Conservation (phyloP, 1,140 invertebrate species). For the Parapsyche elsis region DNA sequence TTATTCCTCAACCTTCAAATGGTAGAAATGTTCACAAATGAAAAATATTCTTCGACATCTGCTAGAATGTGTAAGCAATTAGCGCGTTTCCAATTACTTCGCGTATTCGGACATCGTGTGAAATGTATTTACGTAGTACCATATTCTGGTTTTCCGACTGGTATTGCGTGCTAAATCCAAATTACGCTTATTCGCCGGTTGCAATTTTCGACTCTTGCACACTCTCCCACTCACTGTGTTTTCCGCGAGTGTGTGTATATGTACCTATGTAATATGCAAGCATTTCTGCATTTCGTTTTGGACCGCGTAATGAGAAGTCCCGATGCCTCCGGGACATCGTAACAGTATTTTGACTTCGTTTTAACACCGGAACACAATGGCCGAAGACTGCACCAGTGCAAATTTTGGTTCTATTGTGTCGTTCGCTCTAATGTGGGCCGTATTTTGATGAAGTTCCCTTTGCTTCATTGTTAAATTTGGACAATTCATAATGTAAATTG, state of each 20-base stretch:
- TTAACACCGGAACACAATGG: background rate
- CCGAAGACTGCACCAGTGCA: too few relatives aligned
- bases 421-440: too few relatives aligned
- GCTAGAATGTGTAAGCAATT: background rate
- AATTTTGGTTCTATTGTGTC: too few relatives aligned
- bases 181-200: slow-evolving; percentile 41
- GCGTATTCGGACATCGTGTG: background rate
- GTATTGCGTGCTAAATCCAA: slow-evolving; percentile 43
- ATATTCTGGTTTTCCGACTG: background rate
- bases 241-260: background rate
- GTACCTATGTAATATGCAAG: background rate
- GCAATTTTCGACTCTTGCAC: slow-evolving; percentile 33
- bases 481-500: too few relatives aligned
- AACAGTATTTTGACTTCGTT: background rate
- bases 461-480: too few relatives aligned
- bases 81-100: slow-evolving; percentile 8
- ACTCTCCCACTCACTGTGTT: background rate
- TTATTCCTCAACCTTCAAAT: too few relatives aligned
- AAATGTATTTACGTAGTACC: background rate
- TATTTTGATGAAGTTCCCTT: too few relatives aligned
- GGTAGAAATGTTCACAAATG: too few relatives aligned
- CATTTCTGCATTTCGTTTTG: background rate
- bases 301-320: slow-evolving; percentile 11
- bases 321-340: background rate
- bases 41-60: too few relatives aligned